Conservation (phyloP, 2,888 invertebrate genomes). For the Leptinotarsa haldemani region DNA sequence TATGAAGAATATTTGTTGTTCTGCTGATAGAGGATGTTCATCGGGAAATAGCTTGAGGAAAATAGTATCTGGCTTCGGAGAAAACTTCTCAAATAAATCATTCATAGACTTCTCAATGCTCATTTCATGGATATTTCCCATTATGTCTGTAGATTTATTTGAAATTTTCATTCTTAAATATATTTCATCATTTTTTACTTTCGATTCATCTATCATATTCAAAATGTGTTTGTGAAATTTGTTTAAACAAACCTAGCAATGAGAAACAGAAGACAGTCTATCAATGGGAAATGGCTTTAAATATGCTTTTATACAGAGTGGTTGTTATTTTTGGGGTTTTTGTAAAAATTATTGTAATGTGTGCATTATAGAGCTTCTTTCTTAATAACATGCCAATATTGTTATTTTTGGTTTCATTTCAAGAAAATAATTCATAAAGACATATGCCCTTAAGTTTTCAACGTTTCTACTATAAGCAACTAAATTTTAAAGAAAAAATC, state of each 20-base stretch:
- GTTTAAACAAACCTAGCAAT: neutral
- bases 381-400: no score
- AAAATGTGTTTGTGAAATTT: neutral
- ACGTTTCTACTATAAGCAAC: no score
- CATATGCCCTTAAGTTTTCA: no score
- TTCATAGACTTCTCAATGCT: neutral
- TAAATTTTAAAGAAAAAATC: no score
- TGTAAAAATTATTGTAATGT: no score
- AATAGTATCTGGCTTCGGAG: conserved; percentile 54
- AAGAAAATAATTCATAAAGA: no score
- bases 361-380: no score
- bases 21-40: conserved; percentile 52
- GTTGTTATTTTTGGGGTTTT: no score
- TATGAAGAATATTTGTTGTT: conserved; percentile 56
- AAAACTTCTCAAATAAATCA: conserved; percentile 35
- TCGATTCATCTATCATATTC: neutral
- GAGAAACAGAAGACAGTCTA: neutral
- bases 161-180: neutral
- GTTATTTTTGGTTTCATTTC: no score
- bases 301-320: conserved; percentile 12
- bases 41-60: conserved; percentile 53
- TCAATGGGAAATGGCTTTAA: neutral
- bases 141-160: neutral
- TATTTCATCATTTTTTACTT: neutral
- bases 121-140: neutral